Evolutionary conservation across 2,113 vertebrate genomes (phyloP), one percentile per base, ranked within the genome.

Genomic region (Pseudorectes ferrugineus): DNA sequence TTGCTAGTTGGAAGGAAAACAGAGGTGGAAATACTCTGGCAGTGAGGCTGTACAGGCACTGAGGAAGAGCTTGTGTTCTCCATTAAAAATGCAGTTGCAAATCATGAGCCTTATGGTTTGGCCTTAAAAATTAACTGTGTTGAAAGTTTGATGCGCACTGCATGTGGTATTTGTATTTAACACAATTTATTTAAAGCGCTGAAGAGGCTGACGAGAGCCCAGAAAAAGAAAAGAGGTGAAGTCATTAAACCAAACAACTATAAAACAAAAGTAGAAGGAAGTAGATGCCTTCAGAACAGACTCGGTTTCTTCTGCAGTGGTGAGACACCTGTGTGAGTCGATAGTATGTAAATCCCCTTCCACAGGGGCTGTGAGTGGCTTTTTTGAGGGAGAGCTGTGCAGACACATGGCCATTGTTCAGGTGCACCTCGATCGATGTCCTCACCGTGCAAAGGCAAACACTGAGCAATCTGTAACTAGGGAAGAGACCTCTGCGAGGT

Each of bases 331-430:
- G 2, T 63, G 38, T 5, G 8, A 88, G 59, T 82, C 58, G 25
- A 0, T n/a, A 28, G 11, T 48, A 5, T 52, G 79, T 75, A 85
- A 83, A 52, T 71, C 11, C 48, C 35, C 52, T 29, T 43, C 29
- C 36, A 8, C 9, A 22, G 72, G 28, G 54, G 46, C 67, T 62
- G 18, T 23, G 33, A 26, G 18, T 71, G 80, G 5, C 5, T 25
- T 45, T 59, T 77, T 52, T 16, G 2, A 49, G 17, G 26, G 11
- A 28, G 72, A 21, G n/a, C 66, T 83, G 14, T n/a, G 88, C 73
- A 80, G 90, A 90, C 85, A 83, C 58, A 33, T 51, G 78, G 29
- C 71, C 88, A 15, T 71, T 90, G 89, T 89, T 88, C 59, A 77
- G 68, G 55, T 75, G 55, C 22, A 4, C 5, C 3, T 52, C 3